Evolutionary conservation across 1,140 invertebrate genomes (phyloP).

Genomic region (Heliothis subflexa): DNA sequence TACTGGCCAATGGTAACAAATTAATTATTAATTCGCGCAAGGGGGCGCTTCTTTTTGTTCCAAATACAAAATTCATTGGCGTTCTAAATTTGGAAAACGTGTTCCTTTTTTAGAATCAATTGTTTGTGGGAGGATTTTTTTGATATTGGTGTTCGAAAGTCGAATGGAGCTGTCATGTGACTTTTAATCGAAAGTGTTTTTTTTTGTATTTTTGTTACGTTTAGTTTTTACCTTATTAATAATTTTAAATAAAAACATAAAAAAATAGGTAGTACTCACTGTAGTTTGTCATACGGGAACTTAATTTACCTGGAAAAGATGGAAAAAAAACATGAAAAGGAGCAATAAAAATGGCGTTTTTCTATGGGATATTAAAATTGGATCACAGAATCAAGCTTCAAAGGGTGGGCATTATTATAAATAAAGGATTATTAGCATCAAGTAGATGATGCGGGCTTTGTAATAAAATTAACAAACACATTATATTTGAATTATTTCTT

Average conservation of each 20-base stretch:
- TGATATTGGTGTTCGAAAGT: neutral
- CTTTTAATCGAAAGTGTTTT: too few relatives aligned
- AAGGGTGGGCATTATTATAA: constrained; percentile 24
- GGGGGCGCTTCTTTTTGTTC: constrained; percentile 79
- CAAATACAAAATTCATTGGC: constrained; percentile 77
- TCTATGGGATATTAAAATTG: neutral
- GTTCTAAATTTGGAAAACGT: constrained; percentile 69
- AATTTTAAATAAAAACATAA: constrained; percentile 14
- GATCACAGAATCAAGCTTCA: constrained; percentile 3
- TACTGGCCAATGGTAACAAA: constrained; percentile 72
- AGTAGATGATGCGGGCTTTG: constrained; percentile 65
- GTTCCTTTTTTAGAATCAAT: constrained; percentile 55
- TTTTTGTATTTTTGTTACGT: neutral
- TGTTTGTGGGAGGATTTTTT: constrained; percentile 60
- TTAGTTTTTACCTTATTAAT: neutral
- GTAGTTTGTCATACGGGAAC: constrained; percentile 42
- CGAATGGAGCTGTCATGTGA: neutral
- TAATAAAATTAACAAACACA: constrained; percentile 66
- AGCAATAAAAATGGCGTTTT: neutral
- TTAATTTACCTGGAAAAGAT: constrained; percentile 50
- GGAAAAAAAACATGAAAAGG: neutral
- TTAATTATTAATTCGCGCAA: constrained; percentile 80
- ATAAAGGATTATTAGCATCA: constrained; percentile 54
- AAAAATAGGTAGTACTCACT: constrained; percentile 44
- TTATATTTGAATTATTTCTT: constrained; percentile 63